Base-by-base conservation (phyloP, 2,113 vertebrate genomes). In the Prionailurus bengalensis region DNA sequence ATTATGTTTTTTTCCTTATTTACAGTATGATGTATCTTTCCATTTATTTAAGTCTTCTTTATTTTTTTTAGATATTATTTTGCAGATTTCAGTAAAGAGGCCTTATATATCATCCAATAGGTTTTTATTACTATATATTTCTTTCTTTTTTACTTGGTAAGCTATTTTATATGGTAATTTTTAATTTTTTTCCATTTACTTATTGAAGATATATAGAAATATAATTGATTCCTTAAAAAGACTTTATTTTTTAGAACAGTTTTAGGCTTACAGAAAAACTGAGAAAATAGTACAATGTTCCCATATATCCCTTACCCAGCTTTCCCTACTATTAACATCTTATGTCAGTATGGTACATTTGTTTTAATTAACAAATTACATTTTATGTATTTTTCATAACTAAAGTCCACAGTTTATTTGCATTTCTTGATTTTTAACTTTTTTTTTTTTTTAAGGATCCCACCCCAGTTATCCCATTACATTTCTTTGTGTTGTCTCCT, bases 241-340 rank as follows among this genome's bases (percentile, higher is more conserved):
- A 45, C 5, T 42, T 61, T 82, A 39, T 39, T 63, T 86, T 94
- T 58, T 61, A 88, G 25, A 39, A 63, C 8, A 42, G 16, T 82
- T 63, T 94, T 31, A 80, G 74, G 9, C 42, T 80, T 71, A 88
- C 31, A 89, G 76, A 73, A 94, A 89, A 73, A n/a, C 55, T n/a
- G 29, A 83, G 89, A 66, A 61, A 45, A 7, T 29, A 91, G 31
- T 68, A 53, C 45, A 68, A 13, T 74, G 13, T 73, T 92, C 25
- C 21, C 16, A 2, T 73, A 71, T 48, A 23, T 3, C 3, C n/a
- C 13, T 83, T 42, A 42, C 10, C 33, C 15, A 61, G 33, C 51
- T 80, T 61, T n/a, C 16, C 19, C 5, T 70, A 27, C 11, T 53
- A 33, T 71, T 70, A 45, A 76, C 17, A 63, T 51, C 53, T 71